Base-by-base conservation (phyloP, 2,888 invertebrate species). In the Eupithecia subumbrata region DNA sequence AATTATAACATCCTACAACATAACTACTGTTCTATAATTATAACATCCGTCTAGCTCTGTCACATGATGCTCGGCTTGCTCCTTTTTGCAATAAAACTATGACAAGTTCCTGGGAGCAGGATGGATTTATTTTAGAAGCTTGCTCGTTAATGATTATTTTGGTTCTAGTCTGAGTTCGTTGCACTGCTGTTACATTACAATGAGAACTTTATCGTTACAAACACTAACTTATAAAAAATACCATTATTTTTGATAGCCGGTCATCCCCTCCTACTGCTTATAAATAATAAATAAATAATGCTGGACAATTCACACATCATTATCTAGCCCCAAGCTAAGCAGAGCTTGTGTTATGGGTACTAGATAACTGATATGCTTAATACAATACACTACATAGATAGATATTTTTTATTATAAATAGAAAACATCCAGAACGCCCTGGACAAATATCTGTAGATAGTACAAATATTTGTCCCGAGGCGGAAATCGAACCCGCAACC, bases 71-170 rank as follows among this genome's bases (percentile, higher is more conserved):
- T 25, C 60, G 25, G 14, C 12, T 60, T 14, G 60, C 14, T 60
- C 60, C 60, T 25, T 60, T 60, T 60, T 60, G 60, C 60, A 25
- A 60, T 60, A 60, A 60, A 60, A 25, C 25, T 22, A 60, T 56
- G 7, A 60, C 22, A 60, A 60, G 60, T 60, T 60, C 60, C 25
- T 60, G 60, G 14, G n/a, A 25, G 12, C 60, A 25, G 60, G 60
- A 60, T 22, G 25, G 25, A 25, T 25, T 25, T 60, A 60, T 60
- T 60, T 60, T 60, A 5, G 60, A 60, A 25, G 25, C 60, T 60
- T 12, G 56, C 56, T 56, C 60, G 60, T 60, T 60, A 25, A 25
- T 60, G 56, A 60, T 60, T 60, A 60, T 60, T 60, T 60, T 60
- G 14, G 60, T 60, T 60, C 25, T 56, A 22, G 52, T 0, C 9